Base-by-base conservation (phyloP, 2,888 invertebrate species). In the Dryomyza anilis region DNA sequence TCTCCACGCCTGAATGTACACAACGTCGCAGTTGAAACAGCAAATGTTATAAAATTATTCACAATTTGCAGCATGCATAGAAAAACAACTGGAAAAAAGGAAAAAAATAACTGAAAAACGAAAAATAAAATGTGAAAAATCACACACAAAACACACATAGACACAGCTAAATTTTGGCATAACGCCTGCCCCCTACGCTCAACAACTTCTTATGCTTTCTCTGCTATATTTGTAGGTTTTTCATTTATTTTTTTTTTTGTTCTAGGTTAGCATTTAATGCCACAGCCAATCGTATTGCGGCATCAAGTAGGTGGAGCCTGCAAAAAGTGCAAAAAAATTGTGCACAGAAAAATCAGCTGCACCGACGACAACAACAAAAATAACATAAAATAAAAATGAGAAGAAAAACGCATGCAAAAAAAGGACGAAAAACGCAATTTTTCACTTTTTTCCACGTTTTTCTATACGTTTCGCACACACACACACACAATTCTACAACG, bases 261-360 rank as follows among this genome's bases (percentile, higher is more conserved):
- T 67, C 70, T 75, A 75, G 77, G 77, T 76, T 76, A 77, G 75
- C 74, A 72, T 72, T 76, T 73, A 76, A 64, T 72, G 71, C 45
- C 21, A 21, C 53, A 67, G 53, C 69, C 67, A 79, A 79, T 79
- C 77, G 75, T 75, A 74, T 64, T 69, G 67, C 77, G 76, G 78
- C n/a, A n/a, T n/a, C 75, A 78, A 72, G 80, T 79, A 80, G 79
- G 79, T 79, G 79, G 79, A 79, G 79, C 72, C 70, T 67, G 72
- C 43, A 80, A 77, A 79, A 77, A 78, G 78, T 72, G 69, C 71
- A 72, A 78, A 78, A 79, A 80, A 79, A 77, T 76, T 77, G 78
- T 75, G 75, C 76, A 73, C 50, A 80, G 76, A 79, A 77, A 78
- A 76, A 73, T 71, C 68, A 70, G 77, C 43, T n/a, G n/a, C n/a